These are phyloP conservation scores for Brenthis daphne DNA, from an alignment of 2,888 invertebrate genomes.

Conservation along the genomic window DNA sequence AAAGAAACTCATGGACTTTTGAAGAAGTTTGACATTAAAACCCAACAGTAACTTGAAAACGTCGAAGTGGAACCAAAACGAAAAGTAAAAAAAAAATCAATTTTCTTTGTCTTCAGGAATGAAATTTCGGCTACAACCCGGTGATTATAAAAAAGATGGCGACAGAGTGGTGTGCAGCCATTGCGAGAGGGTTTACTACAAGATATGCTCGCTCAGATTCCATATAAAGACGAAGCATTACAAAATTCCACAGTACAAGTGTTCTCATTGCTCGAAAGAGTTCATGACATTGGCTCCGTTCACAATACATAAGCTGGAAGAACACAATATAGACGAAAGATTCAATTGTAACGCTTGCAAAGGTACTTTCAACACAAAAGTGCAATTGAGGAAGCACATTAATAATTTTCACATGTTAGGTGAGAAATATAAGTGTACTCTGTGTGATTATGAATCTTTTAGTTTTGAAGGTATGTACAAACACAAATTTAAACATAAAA, in stretches of 20 bases:
- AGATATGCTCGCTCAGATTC: slow-evolving; percentile 50
- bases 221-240: slow-evolving; percentile 65
- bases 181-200: slow-evolving; percentile 59
- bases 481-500: slow-evolving; percentile 69
- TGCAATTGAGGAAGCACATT: slow-evolving; percentile 58
- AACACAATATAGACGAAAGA: slow-evolving; percentile 62
- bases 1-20: too few relatives aligned
- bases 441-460: slow-evolving; percentile 65
- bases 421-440: slow-evolving; percentile 57
- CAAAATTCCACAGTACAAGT: slow-evolving; percentile 52
- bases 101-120: slow-evolving; percentile 58
- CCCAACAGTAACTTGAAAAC: not conserved
- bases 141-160: slow-evolving; percentile 55
- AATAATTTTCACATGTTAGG: slow-evolving; percentile 71
- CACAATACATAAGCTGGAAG: slow-evolving; percentile 59
- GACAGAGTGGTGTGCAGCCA: slow-evolving; percentile 49
- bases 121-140: slow-evolving; percentile 52
- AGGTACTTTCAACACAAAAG: slow-evolving; percentile 57
- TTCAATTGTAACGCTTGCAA: slow-evolving; percentile 68
- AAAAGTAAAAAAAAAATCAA: slow-evolving; percentile 27
- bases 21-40: too few relatives aligned
- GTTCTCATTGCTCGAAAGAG: slow-evolving; percentile 52
- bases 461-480: slow-evolving; percentile 59
- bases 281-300: slow-evolving; percentile 59
- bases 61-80: not conserved